Evolutionary conservation across 2,888 invertebrate species (phyloP).

Genomic region (Thecocarcelia acutangulata): DNA sequence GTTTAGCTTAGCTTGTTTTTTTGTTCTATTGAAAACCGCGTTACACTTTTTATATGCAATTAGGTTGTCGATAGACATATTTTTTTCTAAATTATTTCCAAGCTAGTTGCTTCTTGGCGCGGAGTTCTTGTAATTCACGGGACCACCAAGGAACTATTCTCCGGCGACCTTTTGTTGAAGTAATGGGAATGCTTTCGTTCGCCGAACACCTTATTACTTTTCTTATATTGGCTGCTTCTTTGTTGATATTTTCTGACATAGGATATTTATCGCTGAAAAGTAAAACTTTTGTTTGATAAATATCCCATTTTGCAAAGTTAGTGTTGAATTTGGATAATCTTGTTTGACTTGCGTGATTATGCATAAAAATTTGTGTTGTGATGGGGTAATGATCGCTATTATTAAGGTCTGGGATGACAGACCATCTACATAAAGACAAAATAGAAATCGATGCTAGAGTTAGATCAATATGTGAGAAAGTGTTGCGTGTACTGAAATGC

Average conservation of each 20-base stretch:
- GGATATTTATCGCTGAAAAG: not conserved
- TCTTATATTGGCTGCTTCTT: not conserved
- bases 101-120: not conserved
- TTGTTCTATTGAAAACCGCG: conserved; percentile 7
- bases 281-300: not conserved
- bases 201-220: not conserved
- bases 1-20: not conserved
- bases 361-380: not conserved
- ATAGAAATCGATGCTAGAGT: not conserved
- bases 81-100: not conserved
- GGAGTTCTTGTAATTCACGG: not conserved
- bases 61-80: not conserved
- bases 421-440: conserved; percentile 15
- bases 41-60: conserved; percentile 1
- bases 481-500: conserved; percentile 1
- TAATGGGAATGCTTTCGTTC: not conserved
- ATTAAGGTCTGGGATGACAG: not conserved
- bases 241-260: not conserved
- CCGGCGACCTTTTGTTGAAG: too few relatives aligned
- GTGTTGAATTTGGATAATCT: not conserved
- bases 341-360: not conserved
- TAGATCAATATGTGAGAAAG: conserved; percentile 13
- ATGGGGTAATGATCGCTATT: conserved; percentile 28
- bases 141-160: conserved; percentile 6
- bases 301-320: not conserved